Conservation (phyloP, 2,797 vertebrate genomes). For the Melanotaenia parkinsoni region DNA sequence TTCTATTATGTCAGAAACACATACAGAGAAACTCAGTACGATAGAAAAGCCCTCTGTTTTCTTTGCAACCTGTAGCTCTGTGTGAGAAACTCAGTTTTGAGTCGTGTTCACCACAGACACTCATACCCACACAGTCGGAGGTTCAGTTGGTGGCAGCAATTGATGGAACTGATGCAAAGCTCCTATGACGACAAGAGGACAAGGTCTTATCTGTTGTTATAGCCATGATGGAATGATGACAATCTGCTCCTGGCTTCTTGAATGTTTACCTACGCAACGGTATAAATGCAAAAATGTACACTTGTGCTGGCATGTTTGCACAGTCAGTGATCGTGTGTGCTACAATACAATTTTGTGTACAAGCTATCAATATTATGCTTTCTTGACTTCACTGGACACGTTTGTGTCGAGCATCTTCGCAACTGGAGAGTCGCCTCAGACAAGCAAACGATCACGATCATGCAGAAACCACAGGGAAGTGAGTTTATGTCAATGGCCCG, state of each 20-base stretch:
- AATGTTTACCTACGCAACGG: constrained; percentile 37
- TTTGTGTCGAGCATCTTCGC: constrained; percentile 11
- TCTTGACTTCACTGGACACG: background rate
- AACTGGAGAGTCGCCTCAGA: constrained; percentile 35
- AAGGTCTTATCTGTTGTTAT: constrained; percentile 77
- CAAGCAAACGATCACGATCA: constrained; percentile 63
- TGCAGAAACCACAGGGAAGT: constrained; percentile 72
- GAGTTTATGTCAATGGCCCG: constrained; percentile 68
- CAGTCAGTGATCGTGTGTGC: constrained; percentile 4
- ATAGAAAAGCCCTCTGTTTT: constrained; percentile 23
- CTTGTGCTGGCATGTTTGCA: constrained; percentile 26
- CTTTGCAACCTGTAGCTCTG: constrained; percentile 30
- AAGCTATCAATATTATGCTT: background rate
- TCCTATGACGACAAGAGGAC: constrained; percentile 72
- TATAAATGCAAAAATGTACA: constrained; percentile 29
- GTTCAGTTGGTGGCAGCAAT: constrained; percentile 66
- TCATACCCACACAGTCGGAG: constrained; percentile 61
- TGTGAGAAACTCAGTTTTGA: constrained; percentile 60
- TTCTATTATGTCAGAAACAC: background rate
- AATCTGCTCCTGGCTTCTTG: constrained; percentile 60
- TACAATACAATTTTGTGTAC: background rate
- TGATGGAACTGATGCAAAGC: constrained; percentile 62
- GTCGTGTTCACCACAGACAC: constrained; percentile 73
- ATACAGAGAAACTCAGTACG: background rate
- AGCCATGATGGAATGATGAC: constrained; percentile 74